Evolutionary conservation across 2,797 vertebrate species (phyloP).

Genomic region (Macropodus opercularis): DNA sequence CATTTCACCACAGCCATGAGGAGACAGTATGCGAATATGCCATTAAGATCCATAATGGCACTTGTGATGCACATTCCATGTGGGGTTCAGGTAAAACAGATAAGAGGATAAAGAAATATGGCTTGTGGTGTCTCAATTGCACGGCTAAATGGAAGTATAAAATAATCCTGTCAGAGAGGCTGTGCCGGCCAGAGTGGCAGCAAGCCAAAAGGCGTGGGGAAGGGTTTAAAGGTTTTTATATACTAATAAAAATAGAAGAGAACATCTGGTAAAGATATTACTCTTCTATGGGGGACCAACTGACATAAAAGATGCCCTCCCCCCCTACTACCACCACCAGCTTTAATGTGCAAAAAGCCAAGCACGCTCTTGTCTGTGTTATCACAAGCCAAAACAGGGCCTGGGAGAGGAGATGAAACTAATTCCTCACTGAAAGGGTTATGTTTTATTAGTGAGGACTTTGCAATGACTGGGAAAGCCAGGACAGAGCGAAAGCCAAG

Average conservation of each 20-base stretch:
- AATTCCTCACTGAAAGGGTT: slow-evolving; percentile 69
- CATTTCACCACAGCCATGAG: slow-evolving; percentile 41
- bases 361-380: slow-evolving; percentile 63
- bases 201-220: slow-evolving; percentile 48
- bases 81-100: slow-evolving; percentile 43
- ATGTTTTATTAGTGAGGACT: slow-evolving; percentile 73
- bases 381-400: slow-evolving; percentile 65
- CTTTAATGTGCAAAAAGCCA: slow-evolving; percentile 66
- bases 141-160: slow-evolving; percentile 58
- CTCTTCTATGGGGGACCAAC: slow-evolving; percentile 67
- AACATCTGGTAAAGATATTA: slow-evolving; percentile 77
- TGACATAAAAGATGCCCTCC: slow-evolving; percentile 69
- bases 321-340: slow-evolving; percentile 35
- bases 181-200: slow-evolving; percentile 50
- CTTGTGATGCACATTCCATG: slow-evolving; percentile 53
- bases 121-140: slow-evolving; percentile 54
- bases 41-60: slow-evolving; percentile 51
- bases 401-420: slow-evolving; percentile 68
- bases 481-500: slow-evolving; percentile 39
- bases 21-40: slow-evolving; percentile 49
- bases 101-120: slow-evolving; percentile 50
- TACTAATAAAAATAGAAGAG: slow-evolving; percentile 73
- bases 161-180: slow-evolving; percentile 62
- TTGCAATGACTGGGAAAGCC: slow-evolving; percentile 56
- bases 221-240: slow-evolving; percentile 59